Conservation (phyloP, 2,797 vertebrate species). For the Astyanax mexicanus region DNA sequence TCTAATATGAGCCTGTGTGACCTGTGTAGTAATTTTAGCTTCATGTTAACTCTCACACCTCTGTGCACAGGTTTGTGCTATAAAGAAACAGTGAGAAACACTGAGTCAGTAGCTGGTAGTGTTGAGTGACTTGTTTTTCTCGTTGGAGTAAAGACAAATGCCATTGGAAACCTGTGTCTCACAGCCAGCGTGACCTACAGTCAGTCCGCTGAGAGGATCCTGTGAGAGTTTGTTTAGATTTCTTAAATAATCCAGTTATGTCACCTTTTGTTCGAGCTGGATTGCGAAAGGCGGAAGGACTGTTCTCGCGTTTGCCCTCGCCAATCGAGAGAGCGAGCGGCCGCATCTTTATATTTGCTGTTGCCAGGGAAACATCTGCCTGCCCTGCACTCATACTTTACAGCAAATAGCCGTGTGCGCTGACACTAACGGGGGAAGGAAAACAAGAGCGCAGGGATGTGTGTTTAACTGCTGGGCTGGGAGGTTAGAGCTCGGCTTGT, state of each 20-base stretch:
- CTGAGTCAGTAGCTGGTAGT: too few relatives aligned
- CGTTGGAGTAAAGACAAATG: not conserved
- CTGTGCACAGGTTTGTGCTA: too few relatives aligned
- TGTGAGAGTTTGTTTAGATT: constrained; percentile 35
- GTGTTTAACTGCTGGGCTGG: too few relatives aligned
- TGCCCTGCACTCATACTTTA: constrained; percentile 49
- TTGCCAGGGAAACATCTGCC: constrained; percentile 82
- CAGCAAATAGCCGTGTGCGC: constrained; percentile 39
- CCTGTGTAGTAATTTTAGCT: not conserved
- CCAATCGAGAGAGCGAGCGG: too few relatives aligned
- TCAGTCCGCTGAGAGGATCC: not conserved
- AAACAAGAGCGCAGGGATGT: constrained; percentile 17
- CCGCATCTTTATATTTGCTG: constrained; percentile 73
- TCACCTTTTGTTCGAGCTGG: constrained; percentile 49
- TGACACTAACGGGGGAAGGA: constrained; percentile 23
- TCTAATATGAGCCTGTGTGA: too few relatives aligned
- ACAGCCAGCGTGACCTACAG: constrained; percentile 1
- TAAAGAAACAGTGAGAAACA: too few relatives aligned
- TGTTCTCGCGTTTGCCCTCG: constrained; percentile 64
- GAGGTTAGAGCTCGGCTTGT: not conserved
- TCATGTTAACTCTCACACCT: not conserved
- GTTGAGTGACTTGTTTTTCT: not conserved
- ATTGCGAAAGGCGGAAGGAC: constrained; percentile 35
- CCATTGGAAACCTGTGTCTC: not conserved
- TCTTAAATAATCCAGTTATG: constrained; percentile 37